Percentiles rank a stretch among this genome's conserved stretches.
Conservation (phyloP, 2,113 vertebrate genomes). For the Coracopsis vasa region DNA sequence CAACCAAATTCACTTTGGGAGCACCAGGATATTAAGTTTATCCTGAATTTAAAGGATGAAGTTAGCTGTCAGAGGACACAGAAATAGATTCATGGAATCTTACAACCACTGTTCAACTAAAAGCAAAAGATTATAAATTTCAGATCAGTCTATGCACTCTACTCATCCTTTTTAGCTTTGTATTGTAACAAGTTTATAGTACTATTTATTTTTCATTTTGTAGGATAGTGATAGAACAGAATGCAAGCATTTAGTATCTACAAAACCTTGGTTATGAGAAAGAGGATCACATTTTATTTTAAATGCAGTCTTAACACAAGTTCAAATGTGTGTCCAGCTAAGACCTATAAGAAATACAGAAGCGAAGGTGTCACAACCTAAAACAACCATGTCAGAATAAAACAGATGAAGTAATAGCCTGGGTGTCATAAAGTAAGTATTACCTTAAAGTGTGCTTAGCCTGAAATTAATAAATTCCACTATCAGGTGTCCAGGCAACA, state of each 20-base stretch:
- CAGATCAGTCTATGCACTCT: not conserved
- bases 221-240: not conserved
- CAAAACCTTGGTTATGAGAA: not conserved
- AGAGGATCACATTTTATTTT: not conserved
- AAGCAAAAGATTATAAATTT: not conserved
- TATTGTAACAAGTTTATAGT: not conserved
- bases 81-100: not conserved
- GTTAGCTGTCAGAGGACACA: not conserved
- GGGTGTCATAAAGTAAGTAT: not conserved
- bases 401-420: not conserved
- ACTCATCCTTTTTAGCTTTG: not conserved
- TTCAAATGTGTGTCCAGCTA: not conserved
- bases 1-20: not conserved
- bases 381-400: not conserved
- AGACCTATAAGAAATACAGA: not conserved
- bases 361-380: not conserved
- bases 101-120: not conserved
- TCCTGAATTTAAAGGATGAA: not conserved
- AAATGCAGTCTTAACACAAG: not conserved
- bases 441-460: not conserved
- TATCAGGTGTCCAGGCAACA: not conserved
- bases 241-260: not conserved
- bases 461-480: not conserved
- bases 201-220: not conserved
- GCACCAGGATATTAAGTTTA: not conserved